Evolutionary conservation across 2,113 vertebrate species (phyloP).

Genomic region (Thinocorus orbignyianus): DNA sequence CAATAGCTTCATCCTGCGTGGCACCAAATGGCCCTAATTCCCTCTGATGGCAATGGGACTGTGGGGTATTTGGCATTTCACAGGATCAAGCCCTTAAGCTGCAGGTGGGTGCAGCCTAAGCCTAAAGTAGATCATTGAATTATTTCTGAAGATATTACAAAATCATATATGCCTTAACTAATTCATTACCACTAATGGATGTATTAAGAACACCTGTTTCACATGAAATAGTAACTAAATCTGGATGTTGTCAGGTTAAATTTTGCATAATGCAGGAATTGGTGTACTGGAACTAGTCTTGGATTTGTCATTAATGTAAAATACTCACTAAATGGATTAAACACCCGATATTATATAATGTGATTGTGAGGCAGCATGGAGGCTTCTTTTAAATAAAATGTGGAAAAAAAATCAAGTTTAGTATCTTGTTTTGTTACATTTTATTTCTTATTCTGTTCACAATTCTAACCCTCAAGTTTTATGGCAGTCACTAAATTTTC

Average conservation of each 20-base stretch:
- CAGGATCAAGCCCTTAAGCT: neutral
- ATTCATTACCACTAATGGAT: neutral
- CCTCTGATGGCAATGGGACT: neutral
- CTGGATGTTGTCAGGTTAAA: constrained; percentile 14
- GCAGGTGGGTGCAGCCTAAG: neutral
- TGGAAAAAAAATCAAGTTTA: constrained; percentile 39
- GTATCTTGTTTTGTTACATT: constrained; percentile 60
- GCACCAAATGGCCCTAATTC: neutral
- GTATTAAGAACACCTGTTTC: constrained; percentile 8
- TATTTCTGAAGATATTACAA: constrained; percentile 59
- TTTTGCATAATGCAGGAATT: neutral
- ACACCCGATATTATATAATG: neutral
- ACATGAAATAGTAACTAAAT: constrained; percentile 8
- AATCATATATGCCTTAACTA: neutral
- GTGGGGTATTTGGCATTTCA: neutral
- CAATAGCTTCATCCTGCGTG: neutral
- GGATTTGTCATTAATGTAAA: constrained; percentile 28
- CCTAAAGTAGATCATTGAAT: neutral
- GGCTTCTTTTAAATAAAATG: constrained; percentile 62
- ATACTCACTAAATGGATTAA: constrained; percentile 6
- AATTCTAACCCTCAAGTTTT: constrained; percentile 40
- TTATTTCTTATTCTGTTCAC: constrained; percentile 41
- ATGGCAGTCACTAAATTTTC: constrained; percentile 59
- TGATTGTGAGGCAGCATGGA: constrained; percentile 46
- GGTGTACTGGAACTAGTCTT: neutral